A percentile compares a stretch with the other conserved stretches of the same genome.
phyloP scores from a whole-genome alignment of 2,113 vertebrate species.

The Bos indicus region DNA sequence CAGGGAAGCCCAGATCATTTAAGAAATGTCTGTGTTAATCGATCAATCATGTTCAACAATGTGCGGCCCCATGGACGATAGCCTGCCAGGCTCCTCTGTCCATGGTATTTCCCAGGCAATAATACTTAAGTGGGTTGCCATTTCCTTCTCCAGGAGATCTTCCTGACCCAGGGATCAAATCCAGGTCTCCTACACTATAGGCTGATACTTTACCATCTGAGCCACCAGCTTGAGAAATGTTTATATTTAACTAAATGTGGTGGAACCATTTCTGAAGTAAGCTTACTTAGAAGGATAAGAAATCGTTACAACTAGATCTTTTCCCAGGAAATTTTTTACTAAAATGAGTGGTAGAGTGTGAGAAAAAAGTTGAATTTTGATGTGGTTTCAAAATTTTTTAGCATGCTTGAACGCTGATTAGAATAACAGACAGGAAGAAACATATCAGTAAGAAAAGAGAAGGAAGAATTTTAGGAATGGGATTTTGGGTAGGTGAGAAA shows the following conservation, averaged over 20 bases:
- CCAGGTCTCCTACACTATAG: background rate
- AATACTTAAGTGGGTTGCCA: background rate
- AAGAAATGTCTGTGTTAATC: background rate
- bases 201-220: background rate
- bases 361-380: background rate
- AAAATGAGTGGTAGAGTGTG: background rate
- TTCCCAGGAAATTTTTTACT: background rate
- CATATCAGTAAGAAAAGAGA: background rate
- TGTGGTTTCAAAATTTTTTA: background rate
- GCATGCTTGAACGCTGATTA: background rate
- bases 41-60: background rate
- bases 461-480: background rate
- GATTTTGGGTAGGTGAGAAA: background rate
- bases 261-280: background rate
- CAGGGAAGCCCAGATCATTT: background rate
- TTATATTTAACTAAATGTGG: background rate
- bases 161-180: background rate
- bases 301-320: background rate
- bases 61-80: accelerated
- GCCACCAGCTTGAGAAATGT: background rate
- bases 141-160: background rate
- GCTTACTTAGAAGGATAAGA: background rate
- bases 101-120: background rate
- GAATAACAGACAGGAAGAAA: background rate
- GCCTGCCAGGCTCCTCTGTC: background rate